Evolutionary conservation across 2,797 vertebrate genomes (phyloP), one percentile per base, ranked within the genome.

Genomic region (Neoniphon sammara): DNA sequence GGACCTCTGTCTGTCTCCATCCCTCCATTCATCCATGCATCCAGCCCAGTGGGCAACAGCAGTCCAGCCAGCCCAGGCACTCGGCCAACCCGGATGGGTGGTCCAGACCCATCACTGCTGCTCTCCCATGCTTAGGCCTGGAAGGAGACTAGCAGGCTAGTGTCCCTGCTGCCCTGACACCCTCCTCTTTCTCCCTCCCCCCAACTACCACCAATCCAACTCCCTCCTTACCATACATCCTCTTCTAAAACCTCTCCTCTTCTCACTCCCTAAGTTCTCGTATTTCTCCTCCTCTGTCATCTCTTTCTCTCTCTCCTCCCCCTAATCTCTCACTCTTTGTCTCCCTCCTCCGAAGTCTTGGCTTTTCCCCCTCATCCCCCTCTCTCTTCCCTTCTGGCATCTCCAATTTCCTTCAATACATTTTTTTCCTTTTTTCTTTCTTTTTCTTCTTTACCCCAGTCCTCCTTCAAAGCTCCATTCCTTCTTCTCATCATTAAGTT

Each of bases 61-160:
- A 18, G 70, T 70, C 56, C 63, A 77, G 69, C 71, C 67, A 67
- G 78, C 44, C 73, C 69, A 73, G 88, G 88, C 86, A 1, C 81
- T 57, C 59, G 60, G 90, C 87, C 89, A 90, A 64, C 81, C 82
- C 81, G 81, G 61, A 84, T 92, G 91, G 90, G 91, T 93, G 92
- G 91, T 91, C 92, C 74, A 74, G 47, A 82, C 71, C 77, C 64
- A 83, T 89, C 87, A 75, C 71, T 2, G 54, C 76, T 49, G 67
- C 64, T 75, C 65, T 72, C 74, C 60, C 78, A 75, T 53, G 77
- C 70, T 76, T 69, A 57, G 68, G 76, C 77, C 70, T 46, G 57
- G 25, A 20, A 71, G 58, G 49, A 44, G 47, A 25, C 39, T 31
- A 30, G 39, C 5, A 47, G 25, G 55, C 59, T 54, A 49, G 66